Base-by-base conservation (phyloP, 2,797 vertebrate genomes). In the Xyrichtys novacula region DNA sequence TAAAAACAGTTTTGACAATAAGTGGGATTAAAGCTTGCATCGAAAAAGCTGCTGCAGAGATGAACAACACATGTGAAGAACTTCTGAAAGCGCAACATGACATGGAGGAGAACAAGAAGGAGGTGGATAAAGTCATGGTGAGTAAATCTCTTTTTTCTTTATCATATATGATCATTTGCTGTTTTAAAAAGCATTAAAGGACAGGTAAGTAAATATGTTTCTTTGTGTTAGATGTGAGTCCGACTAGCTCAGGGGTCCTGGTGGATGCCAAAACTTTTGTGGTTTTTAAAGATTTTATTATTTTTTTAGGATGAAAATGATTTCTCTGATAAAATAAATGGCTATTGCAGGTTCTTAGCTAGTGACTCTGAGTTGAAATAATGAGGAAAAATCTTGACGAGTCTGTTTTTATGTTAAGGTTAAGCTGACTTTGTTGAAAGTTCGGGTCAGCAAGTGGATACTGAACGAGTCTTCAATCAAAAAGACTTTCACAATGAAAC, bases 101-200 rank as follows among this genome's bases (percentile, higher is more conserved):
- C 63, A 78, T 62, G 22, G 38, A 44, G 34, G 59, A 79, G 19
- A 74, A 72, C 55, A 85, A 69, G 16, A 62, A 74, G 29, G 60
- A 85, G 23, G 54, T 89, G 6, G 76, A 56, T n/a, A 57, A 29
- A 20, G 31, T 16, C 17, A 75, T 44, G 79, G 90, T 91, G 62
- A 80, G 86, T 76, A 1, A 10, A 32, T 43, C 17, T 23, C 20
- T 38, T 3, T 16, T 44, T 5, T 44, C 22, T 23, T 14, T 11
- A 4, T 40, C 5, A 2, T 40, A 2, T 17, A 7, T n/a, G 2
- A 32, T 9, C 1, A 12, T 22, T 5, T 23, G 25, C n/a, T 31
- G 42, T 70, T 53, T 31, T 8, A 48, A 2, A 32, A 11, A 40
- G n/a, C 39, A 19, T 7, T 19, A 36, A 36, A n/a, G n/a, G n/a